Evolutionary conservation across 2,888 invertebrate genomes (phyloP).

Genomic region (Lasioglossum oenotherae): DNA sequence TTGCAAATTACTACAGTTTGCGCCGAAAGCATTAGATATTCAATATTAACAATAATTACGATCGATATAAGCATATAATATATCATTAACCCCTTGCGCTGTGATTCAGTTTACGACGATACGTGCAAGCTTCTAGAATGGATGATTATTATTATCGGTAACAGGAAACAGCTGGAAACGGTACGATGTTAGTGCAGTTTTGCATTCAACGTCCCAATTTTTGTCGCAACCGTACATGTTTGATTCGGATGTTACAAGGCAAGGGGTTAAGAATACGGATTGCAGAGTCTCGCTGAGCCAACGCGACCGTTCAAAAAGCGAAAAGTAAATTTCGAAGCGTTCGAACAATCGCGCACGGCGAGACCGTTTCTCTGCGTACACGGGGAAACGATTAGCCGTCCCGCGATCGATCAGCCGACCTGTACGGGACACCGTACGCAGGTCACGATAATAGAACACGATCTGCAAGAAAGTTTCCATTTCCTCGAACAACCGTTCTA

Average conservation of each 20-base stretch:
- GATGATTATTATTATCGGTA: too few relatives aligned
- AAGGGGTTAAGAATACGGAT: neutral
- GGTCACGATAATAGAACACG: neutral
- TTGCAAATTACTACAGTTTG: too few relatives aligned
- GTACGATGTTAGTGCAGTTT: too few relatives aligned
- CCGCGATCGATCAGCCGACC: too few relatives aligned
- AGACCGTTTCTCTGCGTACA: neutral
- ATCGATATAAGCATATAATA: too few relatives aligned
- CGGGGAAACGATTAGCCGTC: neutral
- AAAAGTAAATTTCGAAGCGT: neutral
- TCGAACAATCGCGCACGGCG: neutral
- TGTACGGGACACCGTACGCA: neutral
- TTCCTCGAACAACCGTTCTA: neutral
- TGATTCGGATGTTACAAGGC: neutral
- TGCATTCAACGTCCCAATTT: too few relatives aligned
- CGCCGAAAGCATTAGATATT: too few relatives aligned
- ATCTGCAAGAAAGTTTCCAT: conserved; percentile 12
- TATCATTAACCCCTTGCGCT: neutral
- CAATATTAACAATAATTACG: too few relatives aligned
- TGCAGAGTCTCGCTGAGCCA: neutral
- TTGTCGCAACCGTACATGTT: neutral
- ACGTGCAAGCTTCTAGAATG: too few relatives aligned
- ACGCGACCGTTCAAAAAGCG: too few relatives aligned
- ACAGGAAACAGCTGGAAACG: neutral
- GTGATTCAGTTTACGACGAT: neutral